Evolutionary conservation across 2,888 invertebrate genomes (phyloP).

Genomic region (Coelopa pilipes): DNA sequence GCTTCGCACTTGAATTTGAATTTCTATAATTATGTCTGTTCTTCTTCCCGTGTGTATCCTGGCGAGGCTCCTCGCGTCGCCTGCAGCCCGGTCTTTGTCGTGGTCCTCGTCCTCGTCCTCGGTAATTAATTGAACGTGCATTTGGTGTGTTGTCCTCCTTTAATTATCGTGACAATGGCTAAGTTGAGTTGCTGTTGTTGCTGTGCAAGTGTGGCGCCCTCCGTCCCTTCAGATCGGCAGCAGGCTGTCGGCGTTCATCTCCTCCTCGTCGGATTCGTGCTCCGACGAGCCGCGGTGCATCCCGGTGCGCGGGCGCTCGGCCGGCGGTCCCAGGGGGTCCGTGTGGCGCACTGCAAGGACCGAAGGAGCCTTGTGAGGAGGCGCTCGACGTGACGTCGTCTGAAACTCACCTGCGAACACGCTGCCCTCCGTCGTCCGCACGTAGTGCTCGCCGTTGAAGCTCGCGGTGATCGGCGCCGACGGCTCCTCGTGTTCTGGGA

Average conservation of each 20-base stretch:
- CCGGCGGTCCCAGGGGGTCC: slow-evolving; percentile 65
- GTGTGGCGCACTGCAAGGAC: slow-evolving; percentile 50
- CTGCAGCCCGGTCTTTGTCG: no score
- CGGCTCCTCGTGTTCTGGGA: slow-evolving; percentile 46
- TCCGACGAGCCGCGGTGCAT: slow-evolving; percentile 54
- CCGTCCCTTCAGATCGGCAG: slow-evolving; percentile 62
- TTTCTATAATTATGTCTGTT: no score
- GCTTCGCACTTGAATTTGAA: no score
- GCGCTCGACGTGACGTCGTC: not conserved
- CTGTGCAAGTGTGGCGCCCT: no score
- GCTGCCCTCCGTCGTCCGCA: slow-evolving; percentile 37
- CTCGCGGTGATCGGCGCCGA: slow-evolving; percentile 43
- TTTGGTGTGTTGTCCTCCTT: no score
- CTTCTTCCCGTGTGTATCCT: no score
- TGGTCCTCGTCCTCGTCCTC: no score
- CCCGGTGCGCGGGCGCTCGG: slow-evolving; percentile 66
- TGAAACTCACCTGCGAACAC: slow-evolving; percentile 40
- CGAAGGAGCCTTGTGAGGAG: not conserved
- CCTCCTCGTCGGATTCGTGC: slow-evolving; percentile 64
- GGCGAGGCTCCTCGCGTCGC: no score
- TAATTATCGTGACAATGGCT: no score
- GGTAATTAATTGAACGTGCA: no score
- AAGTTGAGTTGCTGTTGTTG: no score
- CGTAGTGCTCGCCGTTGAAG: slow-evolving; percentile 49
- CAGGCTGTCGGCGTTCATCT: slow-evolving; percentile 64